A percentile compares a stretch with the other conserved stretches of the same genome.
Evolutionary conservation across 2,113 vertebrate species (phyloP).

Genomic region (Nothobranchius furzeri): DNA sequence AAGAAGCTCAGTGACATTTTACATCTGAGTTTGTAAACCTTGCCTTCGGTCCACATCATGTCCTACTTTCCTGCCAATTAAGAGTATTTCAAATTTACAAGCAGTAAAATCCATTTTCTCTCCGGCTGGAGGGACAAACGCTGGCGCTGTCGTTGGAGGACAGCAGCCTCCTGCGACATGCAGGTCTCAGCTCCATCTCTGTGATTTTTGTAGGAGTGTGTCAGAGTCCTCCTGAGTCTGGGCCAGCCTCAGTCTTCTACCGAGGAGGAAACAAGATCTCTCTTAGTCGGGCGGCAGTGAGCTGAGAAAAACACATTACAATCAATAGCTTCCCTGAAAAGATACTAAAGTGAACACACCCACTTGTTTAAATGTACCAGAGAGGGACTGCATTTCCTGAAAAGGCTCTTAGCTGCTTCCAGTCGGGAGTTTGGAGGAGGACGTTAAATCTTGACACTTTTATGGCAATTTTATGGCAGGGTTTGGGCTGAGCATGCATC

Average conservation of each 20-base stretch:
- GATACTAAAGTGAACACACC: constrained; percentile 51
- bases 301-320: constrained; percentile 57
- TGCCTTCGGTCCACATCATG: constrained; percentile 34
- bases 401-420: constrained; percentile 34
- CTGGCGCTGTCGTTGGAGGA: constrained; percentile 37
- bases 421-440: constrained; percentile 5
- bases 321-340: constrained; percentile 74
- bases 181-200: constrained; percentile 53
- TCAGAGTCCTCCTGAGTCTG: constrained; percentile 49
- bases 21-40: constrained; percentile 31
- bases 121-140: constrained; percentile 29
- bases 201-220: constrained; percentile 62
- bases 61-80: constrained; percentile 55
- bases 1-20: constrained; percentile 62
- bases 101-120: constrained; percentile 26
- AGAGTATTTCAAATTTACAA: constrained; percentile 16
- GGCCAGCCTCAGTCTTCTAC: constrained; percentile 60
- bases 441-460: constrained; percentile 2
- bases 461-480: background rate
- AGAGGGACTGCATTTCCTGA: constrained; percentile 38
- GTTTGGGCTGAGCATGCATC: background rate
- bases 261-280: constrained; percentile 76
- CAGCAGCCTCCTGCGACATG: constrained; percentile 19
- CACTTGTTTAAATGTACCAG: constrained; percentile 54
- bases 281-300: constrained; percentile 51